These are phyloP conservation scores for Carabus problematicus DNA, from an alignment of 2,888 invertebrate species.

Conservation along the genomic window DNA sequence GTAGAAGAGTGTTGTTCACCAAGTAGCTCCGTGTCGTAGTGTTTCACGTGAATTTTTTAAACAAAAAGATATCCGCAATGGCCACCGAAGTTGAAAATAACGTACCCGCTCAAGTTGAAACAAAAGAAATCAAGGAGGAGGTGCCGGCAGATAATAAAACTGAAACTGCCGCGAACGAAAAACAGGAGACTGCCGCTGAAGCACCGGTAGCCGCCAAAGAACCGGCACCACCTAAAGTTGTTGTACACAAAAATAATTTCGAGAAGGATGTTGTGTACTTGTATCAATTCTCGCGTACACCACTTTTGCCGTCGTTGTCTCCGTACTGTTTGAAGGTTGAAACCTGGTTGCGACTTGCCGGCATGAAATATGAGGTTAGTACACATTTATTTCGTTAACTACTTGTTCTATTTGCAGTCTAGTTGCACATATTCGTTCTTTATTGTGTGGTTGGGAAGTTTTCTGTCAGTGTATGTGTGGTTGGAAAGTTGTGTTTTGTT, in stretches of 20 bases:
- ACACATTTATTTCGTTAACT: slow-evolving; percentile 34
- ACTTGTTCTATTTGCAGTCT: slow-evolving; percentile 12
- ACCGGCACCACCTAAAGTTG: slow-evolving; percentile 75
- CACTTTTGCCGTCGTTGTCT: slow-evolving; percentile 87
- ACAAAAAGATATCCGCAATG: slow-evolving; percentile 62
- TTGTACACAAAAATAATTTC: slow-evolving; percentile 86
- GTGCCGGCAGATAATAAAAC: slow-evolving; percentile 62
- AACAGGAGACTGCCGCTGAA: slow-evolving; percentile 61
- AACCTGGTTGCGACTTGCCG: slow-evolving; percentile 91
- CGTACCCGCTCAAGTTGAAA: slow-evolving; percentile 67
- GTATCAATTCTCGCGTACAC: slow-evolving; percentile 92
- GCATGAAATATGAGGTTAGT: slow-evolving; percentile 93
- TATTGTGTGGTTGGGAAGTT: neutral
- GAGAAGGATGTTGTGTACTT: slow-evolving; percentile 93
- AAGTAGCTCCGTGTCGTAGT: slow-evolving; percentile 37
- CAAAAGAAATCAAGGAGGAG: slow-evolving; percentile 62
- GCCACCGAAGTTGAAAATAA: slow-evolving; percentile 79
- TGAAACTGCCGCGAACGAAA: slow-evolving; percentile 57
- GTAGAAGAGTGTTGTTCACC: slow-evolving; percentile 39
- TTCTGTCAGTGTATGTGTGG: neutral
- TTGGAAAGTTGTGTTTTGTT: slow-evolving; percentile 12
- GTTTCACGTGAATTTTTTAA: slow-evolving; percentile 38
- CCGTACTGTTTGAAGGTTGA: slow-evolving; percentile 95
- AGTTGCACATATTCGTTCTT: neutral
- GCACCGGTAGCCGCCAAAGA: slow-evolving; percentile 65